Percentiles rank a stretch among this genome's conserved stretches.
Conservation (phyloP, 1,140 invertebrate genomes). For the Chironomus striatipennis region DNA sequence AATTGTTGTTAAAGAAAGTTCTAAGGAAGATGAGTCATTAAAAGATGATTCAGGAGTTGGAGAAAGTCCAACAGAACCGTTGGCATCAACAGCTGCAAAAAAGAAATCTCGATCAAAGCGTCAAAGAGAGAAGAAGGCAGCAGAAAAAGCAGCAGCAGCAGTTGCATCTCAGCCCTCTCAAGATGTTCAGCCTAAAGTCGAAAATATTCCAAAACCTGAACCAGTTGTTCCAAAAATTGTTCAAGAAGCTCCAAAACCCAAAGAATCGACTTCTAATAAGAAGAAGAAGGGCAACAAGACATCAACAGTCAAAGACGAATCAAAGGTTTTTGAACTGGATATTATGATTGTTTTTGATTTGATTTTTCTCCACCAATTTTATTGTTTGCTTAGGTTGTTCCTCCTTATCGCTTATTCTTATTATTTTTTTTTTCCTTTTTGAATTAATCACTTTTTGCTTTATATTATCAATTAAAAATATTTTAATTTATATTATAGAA, state of each 20-base stretch:
- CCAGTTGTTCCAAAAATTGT: neutral
- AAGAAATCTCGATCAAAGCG: neutral
- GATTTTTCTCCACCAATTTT: neutral
- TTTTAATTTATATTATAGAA: neutral
- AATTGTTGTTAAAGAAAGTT: neutral
- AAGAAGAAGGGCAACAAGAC: neutral
- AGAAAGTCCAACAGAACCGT: neutral
- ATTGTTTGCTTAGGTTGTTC: neutral
- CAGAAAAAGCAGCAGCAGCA: neutral
- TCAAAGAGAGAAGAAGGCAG: neutral
- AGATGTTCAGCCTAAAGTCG: neutral
- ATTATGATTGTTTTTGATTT: neutral
- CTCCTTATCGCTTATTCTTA: neutral
- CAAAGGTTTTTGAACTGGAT: neutral
- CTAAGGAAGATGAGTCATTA: conserved; percentile 9
- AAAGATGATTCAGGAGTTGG: neutral
- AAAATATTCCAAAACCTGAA: neutral
- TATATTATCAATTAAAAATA: conserved; percentile 22
- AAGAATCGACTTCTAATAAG: neutral
- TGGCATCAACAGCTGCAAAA: neutral
- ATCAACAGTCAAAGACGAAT: neutral
- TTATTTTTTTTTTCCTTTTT: neutral
- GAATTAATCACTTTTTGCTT: conserved; percentile 25
- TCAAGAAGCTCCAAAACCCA: neutral
- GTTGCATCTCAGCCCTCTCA: neutral